Conservation (phyloP, 2,113 vertebrate genomes). For the Notiomystis cincta region DNA sequence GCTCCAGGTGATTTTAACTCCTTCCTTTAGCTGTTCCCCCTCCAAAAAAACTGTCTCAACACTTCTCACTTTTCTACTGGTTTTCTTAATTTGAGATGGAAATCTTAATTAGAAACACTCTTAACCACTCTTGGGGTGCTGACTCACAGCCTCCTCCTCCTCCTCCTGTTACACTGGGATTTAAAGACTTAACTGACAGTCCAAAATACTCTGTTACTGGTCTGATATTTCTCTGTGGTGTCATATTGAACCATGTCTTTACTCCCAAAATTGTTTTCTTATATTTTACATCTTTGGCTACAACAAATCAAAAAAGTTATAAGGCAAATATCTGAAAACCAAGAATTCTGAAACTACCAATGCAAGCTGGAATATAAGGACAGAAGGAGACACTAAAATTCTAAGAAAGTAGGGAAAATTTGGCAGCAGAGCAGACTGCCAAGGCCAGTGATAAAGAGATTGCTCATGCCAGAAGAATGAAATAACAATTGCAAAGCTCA, state of each 20-base stretch:
- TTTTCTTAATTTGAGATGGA: neutral
- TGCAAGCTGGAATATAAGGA: neutral
- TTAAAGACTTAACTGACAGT: neutral
- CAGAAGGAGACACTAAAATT: neutral
- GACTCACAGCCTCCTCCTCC: neutral
- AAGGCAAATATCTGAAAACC: neutral
- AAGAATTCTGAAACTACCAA: neutral
- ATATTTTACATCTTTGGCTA: neutral
- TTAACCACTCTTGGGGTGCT: neutral
- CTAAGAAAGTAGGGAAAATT: neutral
- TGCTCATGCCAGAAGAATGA: neutral
- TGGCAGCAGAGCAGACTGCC: neutral
- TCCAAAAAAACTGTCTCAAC: neutral
- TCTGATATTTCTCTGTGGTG: neutral
- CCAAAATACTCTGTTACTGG: neutral
- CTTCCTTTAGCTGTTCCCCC: neutral
- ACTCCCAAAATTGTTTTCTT: neutral
- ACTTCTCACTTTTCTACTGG: neutral
- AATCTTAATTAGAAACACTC: conserved; percentile 5
- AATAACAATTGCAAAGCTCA: neutral
- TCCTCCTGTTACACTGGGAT: neutral
- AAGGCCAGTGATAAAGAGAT: neutral
- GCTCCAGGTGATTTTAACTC: neutral
- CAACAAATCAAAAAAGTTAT: neutral
- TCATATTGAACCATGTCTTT: neutral